A percentile compares a stretch with the other conserved stretches of the same genome.
Evolutionary conservation across 2,888 invertebrate genomes (phyloP).

Genomic region (Periphyllus acericola): DNA sequence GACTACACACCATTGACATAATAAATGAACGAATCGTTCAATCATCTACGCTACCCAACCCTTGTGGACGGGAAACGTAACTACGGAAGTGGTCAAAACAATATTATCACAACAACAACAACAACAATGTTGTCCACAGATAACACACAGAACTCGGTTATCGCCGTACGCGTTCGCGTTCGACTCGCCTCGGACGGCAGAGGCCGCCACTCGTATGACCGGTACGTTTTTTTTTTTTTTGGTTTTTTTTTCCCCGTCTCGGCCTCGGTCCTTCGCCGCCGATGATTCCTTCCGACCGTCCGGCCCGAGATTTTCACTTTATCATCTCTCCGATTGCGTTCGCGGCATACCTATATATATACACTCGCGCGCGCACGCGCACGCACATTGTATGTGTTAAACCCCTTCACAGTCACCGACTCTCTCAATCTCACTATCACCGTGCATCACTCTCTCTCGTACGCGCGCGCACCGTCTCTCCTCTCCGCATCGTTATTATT

Average conservation of each 20-base stretch:
- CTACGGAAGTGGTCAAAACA: no score
- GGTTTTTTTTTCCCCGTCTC: not conserved
- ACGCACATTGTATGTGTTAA: not conserved
- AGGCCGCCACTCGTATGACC: not conserved
- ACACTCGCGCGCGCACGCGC: not conserved
- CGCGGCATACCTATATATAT: not conserved
- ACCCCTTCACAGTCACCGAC: not conserved
- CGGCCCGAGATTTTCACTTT: conserved; percentile 38
- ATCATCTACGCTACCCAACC: no score
- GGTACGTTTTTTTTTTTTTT: not conserved
- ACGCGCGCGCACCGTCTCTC: not conserved
- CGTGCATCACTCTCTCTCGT: not conserved
- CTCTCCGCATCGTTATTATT: not conserved
- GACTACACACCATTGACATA: no score
- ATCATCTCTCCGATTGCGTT: conserved; percentile 30
- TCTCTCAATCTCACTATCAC: not conserved
- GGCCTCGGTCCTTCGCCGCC: not conserved
- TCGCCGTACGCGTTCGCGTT: not conserved
- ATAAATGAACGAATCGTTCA: no score
- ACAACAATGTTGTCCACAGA: no score
- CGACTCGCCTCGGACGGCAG: not conserved
- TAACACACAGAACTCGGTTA: not conserved
- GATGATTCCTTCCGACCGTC: not conserved
- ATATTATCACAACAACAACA: no score
- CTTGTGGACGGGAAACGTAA: no score